phyloP scores from a whole-genome alignment of 2,888 invertebrate genomes.

The Meta bourneti region DNA sequence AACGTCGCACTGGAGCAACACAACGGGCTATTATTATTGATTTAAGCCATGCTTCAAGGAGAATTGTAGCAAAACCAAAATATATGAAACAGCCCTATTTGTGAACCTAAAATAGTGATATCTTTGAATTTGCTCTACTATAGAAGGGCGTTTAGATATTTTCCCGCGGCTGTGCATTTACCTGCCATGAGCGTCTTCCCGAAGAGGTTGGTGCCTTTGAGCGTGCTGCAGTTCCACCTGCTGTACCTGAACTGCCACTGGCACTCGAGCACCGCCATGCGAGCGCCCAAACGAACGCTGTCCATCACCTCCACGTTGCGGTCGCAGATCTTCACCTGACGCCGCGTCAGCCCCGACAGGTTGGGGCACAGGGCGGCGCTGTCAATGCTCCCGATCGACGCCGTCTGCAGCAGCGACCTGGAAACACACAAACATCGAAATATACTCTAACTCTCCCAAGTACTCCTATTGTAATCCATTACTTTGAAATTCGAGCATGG shows the following conservation, averaged over 20 bases:
- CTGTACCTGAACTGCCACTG: slow-evolving; percentile 82
- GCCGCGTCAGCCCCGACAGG: slow-evolving; percentile 80
- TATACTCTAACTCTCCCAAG: no score
- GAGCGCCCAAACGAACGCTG: slow-evolving; percentile 82
- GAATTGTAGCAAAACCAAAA: no score
- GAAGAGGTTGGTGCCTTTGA: slow-evolving; percentile 76
- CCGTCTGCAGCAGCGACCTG: slow-evolving; percentile 77
- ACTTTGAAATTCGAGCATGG: no score
- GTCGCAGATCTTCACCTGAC: slow-evolving; percentile 81
- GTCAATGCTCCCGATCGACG: slow-evolving; percentile 75
- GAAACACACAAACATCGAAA: not conserved
- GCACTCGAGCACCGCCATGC: slow-evolving; percentile 82
- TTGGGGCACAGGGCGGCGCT: slow-evolving; percentile 79
- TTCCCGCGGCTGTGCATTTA: slow-evolving; percentile 64
- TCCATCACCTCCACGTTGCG: slow-evolving; percentile 81
- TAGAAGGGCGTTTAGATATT: no score
- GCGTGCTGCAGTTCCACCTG: slow-evolving; percentile 81
- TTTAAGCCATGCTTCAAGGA: no score
- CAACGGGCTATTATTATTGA: no score
- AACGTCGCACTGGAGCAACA: no score
- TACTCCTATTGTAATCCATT: no score
- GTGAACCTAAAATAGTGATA: no score
- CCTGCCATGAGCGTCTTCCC: slow-evolving; percentile 80
- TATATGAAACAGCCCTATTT: no score
- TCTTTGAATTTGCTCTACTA: no score